Evolutionary conservation across 2,888 invertebrate genomes (phyloP).

Genomic region (Tryphoninae sp.): DNA sequence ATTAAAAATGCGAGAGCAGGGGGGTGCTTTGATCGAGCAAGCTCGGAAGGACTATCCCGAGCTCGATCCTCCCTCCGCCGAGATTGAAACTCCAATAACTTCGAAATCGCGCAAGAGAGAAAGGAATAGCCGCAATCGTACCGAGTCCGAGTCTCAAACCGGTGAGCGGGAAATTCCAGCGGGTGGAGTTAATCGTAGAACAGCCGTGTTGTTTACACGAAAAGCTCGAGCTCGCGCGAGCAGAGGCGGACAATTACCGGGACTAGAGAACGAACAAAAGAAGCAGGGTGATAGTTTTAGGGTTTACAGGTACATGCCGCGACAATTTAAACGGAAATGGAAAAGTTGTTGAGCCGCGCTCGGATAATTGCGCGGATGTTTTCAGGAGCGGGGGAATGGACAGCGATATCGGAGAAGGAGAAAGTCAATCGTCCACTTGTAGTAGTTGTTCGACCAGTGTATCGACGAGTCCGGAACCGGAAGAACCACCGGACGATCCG

Average conservation of each 20-base stretch:
- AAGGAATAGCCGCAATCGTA: conserved; percentile 74
- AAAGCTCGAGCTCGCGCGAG: conserved; percentile 85
- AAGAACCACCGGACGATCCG: conserved; percentile 75
- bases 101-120: conserved; percentile 77
- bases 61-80: conserved; percentile 67
- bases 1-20: conserved; percentile 94
- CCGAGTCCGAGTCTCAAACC: conserved; percentile 72
- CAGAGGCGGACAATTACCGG: conserved; percentile 75
- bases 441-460: conserved; percentile 80
- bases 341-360: not conserved
- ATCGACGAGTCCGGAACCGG: conserved; percentile 76
- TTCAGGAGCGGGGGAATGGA: conserved; percentile 77
- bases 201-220: conserved; percentile 90
- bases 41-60: conserved; percentile 87
- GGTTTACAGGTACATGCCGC: conserved; percentile 74
- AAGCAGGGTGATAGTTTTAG: conserved; percentile 79
- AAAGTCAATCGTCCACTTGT: conserved; percentile 79
- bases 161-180: conserved; percentile 74
- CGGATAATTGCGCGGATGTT: conserved; percentile 5
- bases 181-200: conserved; percentile 86
- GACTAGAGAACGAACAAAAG: conserved; percentile 72
- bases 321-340: not conserved
- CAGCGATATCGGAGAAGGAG: conserved; percentile 79
- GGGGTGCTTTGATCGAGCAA: conserved; percentile 89
- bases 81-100: conserved; percentile 43